Percentiles rank a stretch among this genome's conserved stretches.
These are phyloP conservation scores for Miichthys miiuy DNA, from an alignment of 2,797 vertebrate species.

Conservation along the genomic window DNA sequence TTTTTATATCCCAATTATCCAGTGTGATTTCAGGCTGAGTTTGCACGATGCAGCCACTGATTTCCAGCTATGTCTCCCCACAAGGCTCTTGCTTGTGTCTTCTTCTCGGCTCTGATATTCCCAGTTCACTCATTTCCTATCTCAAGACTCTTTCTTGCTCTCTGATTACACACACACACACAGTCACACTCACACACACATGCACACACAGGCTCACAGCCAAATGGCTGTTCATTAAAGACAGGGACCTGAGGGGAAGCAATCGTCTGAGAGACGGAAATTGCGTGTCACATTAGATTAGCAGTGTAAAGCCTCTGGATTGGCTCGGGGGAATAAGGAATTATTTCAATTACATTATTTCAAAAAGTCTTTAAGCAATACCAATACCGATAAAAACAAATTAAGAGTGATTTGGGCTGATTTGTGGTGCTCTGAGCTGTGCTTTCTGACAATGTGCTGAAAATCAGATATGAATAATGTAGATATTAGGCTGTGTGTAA, in stretches of 20 bases:
- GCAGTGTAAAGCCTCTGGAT: conserved; percentile 84
- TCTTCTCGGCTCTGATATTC: conserved; percentile 70
- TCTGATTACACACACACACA: conserved; percentile 62
- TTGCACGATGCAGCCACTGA: conserved; percentile 22
- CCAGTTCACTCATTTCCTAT: conserved; percentile 79
- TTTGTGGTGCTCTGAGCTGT: conserved; percentile 77
- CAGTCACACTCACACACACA: conserved; percentile 31
- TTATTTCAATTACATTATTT: conserved; percentile 88
- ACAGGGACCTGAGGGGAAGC: conserved; percentile 86
- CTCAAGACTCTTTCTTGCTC: conserved; percentile 65
- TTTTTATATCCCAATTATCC: conserved; percentile 58
- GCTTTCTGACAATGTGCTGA: conserved; percentile 77
- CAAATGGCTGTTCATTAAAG: conserved; percentile 88
- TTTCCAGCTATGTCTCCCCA: conserved; percentile 43
- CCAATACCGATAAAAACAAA: conserved; percentile 87
- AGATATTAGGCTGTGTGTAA: conserved; percentile 74
- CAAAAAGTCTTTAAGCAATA: conserved; percentile 87
- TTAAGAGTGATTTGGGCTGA: conserved; percentile 85
- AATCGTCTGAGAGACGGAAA: conserved; percentile 86
- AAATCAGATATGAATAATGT: conserved; percentile 82
- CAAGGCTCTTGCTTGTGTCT: conserved; percentile 46
- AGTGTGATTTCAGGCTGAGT: conserved; percentile 48
- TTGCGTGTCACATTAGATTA: conserved; percentile 88
- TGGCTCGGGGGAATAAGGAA: conserved; percentile 84
- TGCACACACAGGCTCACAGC: conserved; percentile 73